Conservation (phyloP, 2,888 invertebrate species). For the Strigamia maritima region DNA sequence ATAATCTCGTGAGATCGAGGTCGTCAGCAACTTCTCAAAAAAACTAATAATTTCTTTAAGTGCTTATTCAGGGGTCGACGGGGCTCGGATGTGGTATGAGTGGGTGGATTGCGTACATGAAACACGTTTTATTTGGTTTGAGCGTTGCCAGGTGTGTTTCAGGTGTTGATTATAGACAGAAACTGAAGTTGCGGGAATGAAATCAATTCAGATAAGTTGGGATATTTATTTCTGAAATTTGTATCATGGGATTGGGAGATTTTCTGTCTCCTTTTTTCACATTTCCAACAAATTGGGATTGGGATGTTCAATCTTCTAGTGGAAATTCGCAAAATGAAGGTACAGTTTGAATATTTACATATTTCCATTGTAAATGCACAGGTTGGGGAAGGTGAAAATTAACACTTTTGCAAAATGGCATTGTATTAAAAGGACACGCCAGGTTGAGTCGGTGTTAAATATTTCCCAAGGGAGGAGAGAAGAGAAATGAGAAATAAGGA, state of each 20-base stretch:
- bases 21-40: background rate
- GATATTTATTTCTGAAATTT: background rate
- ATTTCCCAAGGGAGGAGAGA: background rate
- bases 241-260: background rate
- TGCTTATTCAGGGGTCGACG: background rate
- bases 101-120: background rate
- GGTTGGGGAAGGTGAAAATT: background rate
- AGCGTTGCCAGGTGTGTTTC: background rate
- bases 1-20: slow-evolving; percentile 1
- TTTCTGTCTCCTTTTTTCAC: background rate
- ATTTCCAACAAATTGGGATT: background rate
- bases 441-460: background rate
- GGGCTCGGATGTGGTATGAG: background rate
- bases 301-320: background rate
- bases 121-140: background rate
- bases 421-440: background rate
- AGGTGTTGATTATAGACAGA: background rate
- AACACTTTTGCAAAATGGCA: background rate
- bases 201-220: background rate
- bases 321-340: background rate
- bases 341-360: background rate
- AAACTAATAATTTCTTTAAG: background rate
- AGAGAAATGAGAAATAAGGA: background rate
- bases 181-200: background rate
- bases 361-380: no score